Evolutionary conservation across 2,797 vertebrate species (phyloP).

Genomic region (Rhinella marina): DNA sequence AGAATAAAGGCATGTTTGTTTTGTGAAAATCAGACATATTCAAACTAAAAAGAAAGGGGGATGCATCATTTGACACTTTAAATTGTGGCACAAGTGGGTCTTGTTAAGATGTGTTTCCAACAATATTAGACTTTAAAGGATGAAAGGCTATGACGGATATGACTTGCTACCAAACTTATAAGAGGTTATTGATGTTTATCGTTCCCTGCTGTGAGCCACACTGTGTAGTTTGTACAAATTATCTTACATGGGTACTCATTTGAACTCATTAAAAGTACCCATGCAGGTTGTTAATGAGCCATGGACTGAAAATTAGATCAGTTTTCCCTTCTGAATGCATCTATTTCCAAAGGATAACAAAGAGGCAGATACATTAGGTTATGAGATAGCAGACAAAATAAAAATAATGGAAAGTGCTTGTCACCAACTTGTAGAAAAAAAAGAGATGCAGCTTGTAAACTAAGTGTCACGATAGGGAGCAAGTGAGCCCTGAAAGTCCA

Average conservation of each 20-base stretch:
- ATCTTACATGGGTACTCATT: constrained; percentile 67
- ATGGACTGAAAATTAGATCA: constrained; percentile 61
- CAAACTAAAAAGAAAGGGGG: constrained; percentile 62
- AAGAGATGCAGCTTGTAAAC: background rate
- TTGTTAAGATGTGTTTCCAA: constrained; percentile 60
- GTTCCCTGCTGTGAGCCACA: constrained; percentile 59
- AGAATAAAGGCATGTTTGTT: constrained; percentile 63
- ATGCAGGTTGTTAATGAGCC: constrained; percentile 61
- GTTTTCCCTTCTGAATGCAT: constrained; percentile 57
- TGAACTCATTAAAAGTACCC: constrained; percentile 66
- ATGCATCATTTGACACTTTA: constrained; percentile 61
- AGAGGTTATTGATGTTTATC: constrained; percentile 63
- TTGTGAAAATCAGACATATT: constrained; percentile 61
- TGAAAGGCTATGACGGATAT: constrained; percentile 63
- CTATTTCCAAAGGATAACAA: background rate
- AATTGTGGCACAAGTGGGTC: constrained; percentile 61
- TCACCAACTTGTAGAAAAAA: background rate
- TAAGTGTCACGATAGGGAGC: background rate
- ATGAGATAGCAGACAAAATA: background rate
- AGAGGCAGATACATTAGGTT: background rate
- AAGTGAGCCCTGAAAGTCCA: no score
- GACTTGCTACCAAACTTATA: constrained; percentile 65
- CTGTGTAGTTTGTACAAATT: constrained; percentile 67
- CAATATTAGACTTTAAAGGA: constrained; percentile 64
- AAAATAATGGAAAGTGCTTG: background rate